Conservation (phyloP, 2,113 vertebrate genomes). For the Odocoileus hemionus region DNA sequence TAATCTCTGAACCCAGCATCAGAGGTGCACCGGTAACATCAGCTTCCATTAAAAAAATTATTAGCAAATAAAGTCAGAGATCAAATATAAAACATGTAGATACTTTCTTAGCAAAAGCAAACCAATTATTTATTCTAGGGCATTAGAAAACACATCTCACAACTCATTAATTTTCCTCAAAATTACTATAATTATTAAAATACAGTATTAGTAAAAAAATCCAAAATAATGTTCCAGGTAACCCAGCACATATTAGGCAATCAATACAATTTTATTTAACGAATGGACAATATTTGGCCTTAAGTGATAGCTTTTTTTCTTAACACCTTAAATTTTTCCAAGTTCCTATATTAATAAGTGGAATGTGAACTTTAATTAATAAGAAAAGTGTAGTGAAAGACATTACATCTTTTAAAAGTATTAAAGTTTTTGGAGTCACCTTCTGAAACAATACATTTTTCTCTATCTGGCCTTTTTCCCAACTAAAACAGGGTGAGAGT, state of each 20-base stretch:
- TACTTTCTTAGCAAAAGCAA: neutral
- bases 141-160: neutral
- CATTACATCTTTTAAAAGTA: neutral
- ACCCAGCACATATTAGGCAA: neutral
- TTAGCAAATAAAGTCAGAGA: neutral
- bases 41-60: neutral
- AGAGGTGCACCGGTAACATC: neutral
- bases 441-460: neutral
- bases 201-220: neutral
- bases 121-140: neutral
- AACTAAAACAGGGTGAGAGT: neutral
- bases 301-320: neutral
- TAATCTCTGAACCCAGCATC: neutral
- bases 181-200: neutral
- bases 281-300: neutral
- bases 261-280: neutral
- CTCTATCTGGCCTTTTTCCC: neutral
- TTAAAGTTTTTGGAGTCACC: neutral
- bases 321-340: neutral
- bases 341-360: neutral
- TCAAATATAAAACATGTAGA: neutral
- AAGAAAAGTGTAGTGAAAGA: neutral
- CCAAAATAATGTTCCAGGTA: neutral
- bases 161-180: neutral
- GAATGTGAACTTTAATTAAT: neutral